Evolutionary conservation across 1,140 invertebrate species (phyloP).

Genomic region (Ceratosolen solmsi): DNA sequence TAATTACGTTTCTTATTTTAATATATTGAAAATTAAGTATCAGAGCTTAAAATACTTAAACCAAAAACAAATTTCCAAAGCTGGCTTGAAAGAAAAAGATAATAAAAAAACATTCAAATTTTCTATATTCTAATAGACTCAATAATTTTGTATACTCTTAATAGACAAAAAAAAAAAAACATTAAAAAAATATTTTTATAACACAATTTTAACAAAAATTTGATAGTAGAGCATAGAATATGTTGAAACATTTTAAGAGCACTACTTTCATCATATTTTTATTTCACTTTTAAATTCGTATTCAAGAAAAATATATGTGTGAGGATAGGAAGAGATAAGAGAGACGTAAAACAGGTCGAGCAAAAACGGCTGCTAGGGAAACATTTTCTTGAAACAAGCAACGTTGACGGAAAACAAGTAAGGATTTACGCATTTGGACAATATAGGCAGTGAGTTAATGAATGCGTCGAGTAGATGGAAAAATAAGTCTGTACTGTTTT

Average conservation of each 20-base stretch:
- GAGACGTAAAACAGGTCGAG: conserved; percentile 7
- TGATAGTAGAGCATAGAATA: not conserved
- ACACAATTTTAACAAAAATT: no score
- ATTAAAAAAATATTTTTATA: no score
- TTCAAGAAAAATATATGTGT: not conserved
- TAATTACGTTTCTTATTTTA: not conserved
- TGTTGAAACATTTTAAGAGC: not conserved
- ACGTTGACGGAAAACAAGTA: conserved; percentile 10
- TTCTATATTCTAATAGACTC: no score
- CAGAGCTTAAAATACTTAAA: not conserved
- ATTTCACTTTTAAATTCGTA: not conserved
- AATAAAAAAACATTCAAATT: no score
- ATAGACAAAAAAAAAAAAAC: no score
- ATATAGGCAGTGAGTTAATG: conserved; percentile 40
- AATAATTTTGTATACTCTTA: no score
- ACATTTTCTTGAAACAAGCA: conserved; percentile 19
- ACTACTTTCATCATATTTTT: not conserved
- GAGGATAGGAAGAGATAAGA: not conserved
- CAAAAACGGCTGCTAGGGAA: not conserved
- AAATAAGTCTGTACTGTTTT: conserved; percentile 29
- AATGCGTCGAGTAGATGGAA: conserved; percentile 27
- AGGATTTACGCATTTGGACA: conserved; percentile 19
- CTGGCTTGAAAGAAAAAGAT: no score
- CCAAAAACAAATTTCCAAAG: not conserved
- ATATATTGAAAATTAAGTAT: not conserved